A percentile compares a stretch with the other conserved stretches of the same genome.
phyloP scores from a whole-genome alignment of 1,140 invertebrate species.

The Ostrea edulis region DNA sequence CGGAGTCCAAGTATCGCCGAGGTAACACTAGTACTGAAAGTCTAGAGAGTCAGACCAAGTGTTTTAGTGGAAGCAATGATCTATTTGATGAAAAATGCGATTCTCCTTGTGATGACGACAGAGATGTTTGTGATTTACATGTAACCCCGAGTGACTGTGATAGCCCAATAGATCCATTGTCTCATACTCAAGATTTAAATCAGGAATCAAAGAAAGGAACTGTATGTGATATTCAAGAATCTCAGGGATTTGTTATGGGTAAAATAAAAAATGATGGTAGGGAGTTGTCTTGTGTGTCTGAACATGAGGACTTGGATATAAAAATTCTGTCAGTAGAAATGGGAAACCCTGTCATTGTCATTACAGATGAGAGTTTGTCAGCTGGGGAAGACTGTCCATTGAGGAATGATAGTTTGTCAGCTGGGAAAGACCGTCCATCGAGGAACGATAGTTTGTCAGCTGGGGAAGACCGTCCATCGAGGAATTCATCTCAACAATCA shows the following conservation, averaged over 20 bases:
- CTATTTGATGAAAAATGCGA: constrained; percentile 40
- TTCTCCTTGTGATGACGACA: background rate
- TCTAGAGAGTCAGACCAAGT: background rate
- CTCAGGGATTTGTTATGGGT: background rate
- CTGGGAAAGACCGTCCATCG: background rate
- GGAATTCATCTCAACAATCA: background rate
- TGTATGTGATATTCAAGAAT: constrained; percentile 15
- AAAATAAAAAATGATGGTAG: background rate
- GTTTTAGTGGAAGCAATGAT: constrained; percentile 35
- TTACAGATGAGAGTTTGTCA: constrained; percentile 15
- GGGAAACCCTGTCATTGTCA: background rate
- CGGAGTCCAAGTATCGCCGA: too few relatives aligned
- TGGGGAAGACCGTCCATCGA: background rate
- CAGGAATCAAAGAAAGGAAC: background rate
- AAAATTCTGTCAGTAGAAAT: background rate
- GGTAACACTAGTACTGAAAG: background rate
- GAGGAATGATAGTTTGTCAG: too few relatives aligned
- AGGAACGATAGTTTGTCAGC: background rate
- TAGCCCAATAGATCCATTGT: background rate
- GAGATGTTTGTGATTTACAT: background rate
- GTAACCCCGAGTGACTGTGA: background rate
- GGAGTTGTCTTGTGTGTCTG: background rate
- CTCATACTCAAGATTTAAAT: background rate
- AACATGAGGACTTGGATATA: background rate
- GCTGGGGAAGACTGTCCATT: background rate